Evolutionary conservation across 2,888 invertebrate species (phyloP), one percentile per base, ranked within the genome.

Genomic region (Mylabris sibirica): DNA sequence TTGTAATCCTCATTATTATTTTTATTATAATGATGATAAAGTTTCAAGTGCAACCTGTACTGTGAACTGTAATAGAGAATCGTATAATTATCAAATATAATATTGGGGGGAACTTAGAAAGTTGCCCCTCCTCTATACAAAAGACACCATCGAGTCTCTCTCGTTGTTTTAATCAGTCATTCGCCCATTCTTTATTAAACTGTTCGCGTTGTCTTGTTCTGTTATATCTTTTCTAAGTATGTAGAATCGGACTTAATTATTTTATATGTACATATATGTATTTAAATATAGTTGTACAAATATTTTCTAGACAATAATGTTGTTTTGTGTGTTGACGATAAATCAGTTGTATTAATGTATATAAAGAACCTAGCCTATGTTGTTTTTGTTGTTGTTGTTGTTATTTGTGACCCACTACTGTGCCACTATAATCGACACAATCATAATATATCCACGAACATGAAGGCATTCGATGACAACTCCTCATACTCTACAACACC

Each of bases 21-120:
- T 20, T 49, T 14, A 17, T 20, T 2, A 17, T 57, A 0, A 20
- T 26, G 4, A 26, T 73, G 66, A 63, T n/a, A n/a, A n/a, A n/a
- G n/a, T n/a, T 30, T 67, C 72, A 70, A 70, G 68, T 74, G 68
- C 74, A 72, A 72, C 66, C 64, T 75, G 73, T 30, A 70, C 67
- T 74, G 68, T 72, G 71, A 72, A 65, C 64, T 75, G 73, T 30
- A 30, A 30, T 69, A 65, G 4, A 26, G 11, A 11, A 35, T 35
- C 9, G 14, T 41, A n/a, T 64, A 63, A 67, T 70, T 60, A 64
- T 65, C 63, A 24, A 63, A 34, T 57, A 26, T 26, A 11, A 12
- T 53, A 9, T n/a, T 12, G 61, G 75, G 71, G 73, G 72, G 75
- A 72, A 79, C 78, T 80, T 81, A 81, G 80, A 81, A 82, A 81